phyloP scores from a whole-genome alignment of 2,113 vertebrate species.

The Passer domesticus region DNA sequence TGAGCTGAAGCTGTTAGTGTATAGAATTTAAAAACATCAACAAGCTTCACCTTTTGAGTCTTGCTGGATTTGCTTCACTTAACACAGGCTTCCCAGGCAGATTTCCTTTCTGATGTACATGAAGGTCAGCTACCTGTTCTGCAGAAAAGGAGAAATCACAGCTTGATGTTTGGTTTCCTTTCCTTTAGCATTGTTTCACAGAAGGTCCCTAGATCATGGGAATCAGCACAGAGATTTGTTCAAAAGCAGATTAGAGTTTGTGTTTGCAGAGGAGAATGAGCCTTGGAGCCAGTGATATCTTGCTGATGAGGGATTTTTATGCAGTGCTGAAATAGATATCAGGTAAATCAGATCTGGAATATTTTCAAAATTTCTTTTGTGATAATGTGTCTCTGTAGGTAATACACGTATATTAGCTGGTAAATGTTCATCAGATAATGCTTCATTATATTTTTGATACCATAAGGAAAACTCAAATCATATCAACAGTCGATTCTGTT shows the following conservation, averaged over 20 bases:
- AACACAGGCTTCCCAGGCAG: not conserved
- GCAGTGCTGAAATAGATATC: not conserved
- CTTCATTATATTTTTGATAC: not conserved
- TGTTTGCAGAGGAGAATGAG: not conserved
- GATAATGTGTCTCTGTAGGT: not conserved
- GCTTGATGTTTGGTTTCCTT: not conserved
- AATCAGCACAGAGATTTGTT: not conserved
- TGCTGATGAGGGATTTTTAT: not conserved
- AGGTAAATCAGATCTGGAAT: not conserved
- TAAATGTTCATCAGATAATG: not conserved
- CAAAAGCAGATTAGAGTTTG: not conserved
- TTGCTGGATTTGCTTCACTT: constrained; percentile 2
- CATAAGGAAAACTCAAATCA: not conserved
- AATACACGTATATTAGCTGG: not conserved
- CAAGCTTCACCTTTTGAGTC: not conserved
- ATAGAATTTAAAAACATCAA: not conserved
- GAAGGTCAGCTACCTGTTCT: not conserved
- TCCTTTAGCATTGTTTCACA: not conserved
- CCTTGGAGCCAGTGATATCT: not conserved
- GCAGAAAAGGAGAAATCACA: not conserved
- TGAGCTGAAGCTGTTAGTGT: not conserved
- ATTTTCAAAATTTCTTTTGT: not conserved
- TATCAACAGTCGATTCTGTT: not conserved
- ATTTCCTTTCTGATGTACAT: not conserved
- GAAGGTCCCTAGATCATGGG: not conserved